Evolutionary conservation across 2,888 invertebrate species (phyloP).

Genomic region (Drosophila pegasa): DNA sequence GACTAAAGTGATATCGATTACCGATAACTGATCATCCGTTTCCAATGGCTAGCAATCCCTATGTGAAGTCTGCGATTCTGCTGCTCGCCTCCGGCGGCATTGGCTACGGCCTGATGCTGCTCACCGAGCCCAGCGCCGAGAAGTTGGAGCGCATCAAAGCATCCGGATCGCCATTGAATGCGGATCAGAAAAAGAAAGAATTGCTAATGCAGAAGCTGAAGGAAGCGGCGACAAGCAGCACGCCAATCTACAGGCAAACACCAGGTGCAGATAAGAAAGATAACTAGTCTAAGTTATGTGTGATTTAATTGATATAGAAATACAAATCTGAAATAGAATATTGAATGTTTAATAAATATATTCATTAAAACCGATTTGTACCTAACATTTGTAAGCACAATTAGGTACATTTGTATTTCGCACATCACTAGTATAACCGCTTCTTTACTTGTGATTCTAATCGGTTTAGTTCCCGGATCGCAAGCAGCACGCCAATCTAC

Average conservation of each 20-base stretch:
- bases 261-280: constrained; percentile 49
- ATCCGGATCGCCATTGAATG: constrained; percentile 53
- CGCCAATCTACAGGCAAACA: constrained; percentile 66
- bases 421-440: not conserved
- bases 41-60: constrained; percentile 82
- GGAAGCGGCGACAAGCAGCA: constrained; percentile 65
- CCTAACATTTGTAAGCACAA: not conserved
- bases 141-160: constrained; percentile 80
- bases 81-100: constrained; percentile 87
- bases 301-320: constrained; percentile 40
- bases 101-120: constrained; percentile 87
- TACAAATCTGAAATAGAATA: constrained; percentile 20
- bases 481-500: too few species aligned
- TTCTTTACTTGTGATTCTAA: not conserved
- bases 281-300: constrained; percentile 36
- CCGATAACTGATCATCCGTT: not conserved
- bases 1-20: constrained; percentile 17
- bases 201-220: constrained; percentile 80
- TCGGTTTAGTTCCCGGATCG: too few species aligned
- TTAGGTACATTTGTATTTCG: not conserved
- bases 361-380: not conserved
- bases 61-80: constrained; percentile 86
- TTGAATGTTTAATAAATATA: not conserved
- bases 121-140: constrained; percentile 86
- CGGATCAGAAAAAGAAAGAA: constrained; percentile 76